Evolutionary conservation across 92 coral and sea anemone species (phyloP).

Genomic region (Anthopleura xanthogrammica): DNA sequence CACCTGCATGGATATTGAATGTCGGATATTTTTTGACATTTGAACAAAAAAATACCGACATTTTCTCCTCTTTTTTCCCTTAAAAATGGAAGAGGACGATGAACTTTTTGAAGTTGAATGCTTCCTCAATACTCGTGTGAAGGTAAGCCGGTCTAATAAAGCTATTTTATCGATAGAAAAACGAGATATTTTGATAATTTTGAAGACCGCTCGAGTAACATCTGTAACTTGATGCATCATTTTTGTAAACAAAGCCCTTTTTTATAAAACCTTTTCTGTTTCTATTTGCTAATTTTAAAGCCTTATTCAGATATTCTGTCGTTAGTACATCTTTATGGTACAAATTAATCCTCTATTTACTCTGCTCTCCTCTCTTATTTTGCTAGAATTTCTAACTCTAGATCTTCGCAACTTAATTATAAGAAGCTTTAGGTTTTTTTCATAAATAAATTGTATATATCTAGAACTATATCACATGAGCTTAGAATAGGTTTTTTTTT

Average conservation of each 20-base stretch:
- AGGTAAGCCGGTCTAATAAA: not conserved
- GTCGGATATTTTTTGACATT: not conserved
- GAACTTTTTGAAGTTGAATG: constrained; percentile 28
- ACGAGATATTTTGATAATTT: not conserved
- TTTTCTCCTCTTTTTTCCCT: not conserved
- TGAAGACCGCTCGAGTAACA: not conserved
- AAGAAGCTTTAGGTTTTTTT: too few relatives aligned
- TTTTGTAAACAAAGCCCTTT: not conserved
- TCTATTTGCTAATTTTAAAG: not conserved
- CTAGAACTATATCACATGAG: too few relatives aligned
- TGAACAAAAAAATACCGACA: not conserved
- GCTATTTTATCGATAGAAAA: not conserved
- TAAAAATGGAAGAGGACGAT: constrained; percentile 26
- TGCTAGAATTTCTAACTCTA: too few relatives aligned
- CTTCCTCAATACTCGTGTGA: constrained; percentile 22
- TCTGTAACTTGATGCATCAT: not conserved
- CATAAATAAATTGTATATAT: too few relatives aligned
- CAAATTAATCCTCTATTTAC: too few relatives aligned
- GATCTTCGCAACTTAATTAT: too few relatives aligned
- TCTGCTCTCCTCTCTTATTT: too few relatives aligned
- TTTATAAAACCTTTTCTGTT: not conserved
- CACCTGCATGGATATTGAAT: not conserved
- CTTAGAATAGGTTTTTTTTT: too few relatives aligned
- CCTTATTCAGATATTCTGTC: too few relatives aligned
- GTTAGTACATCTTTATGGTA: too few relatives aligned